phyloP scores from a whole-genome alignment of 2,797 vertebrate species.

The Falco berigora region DNA sequence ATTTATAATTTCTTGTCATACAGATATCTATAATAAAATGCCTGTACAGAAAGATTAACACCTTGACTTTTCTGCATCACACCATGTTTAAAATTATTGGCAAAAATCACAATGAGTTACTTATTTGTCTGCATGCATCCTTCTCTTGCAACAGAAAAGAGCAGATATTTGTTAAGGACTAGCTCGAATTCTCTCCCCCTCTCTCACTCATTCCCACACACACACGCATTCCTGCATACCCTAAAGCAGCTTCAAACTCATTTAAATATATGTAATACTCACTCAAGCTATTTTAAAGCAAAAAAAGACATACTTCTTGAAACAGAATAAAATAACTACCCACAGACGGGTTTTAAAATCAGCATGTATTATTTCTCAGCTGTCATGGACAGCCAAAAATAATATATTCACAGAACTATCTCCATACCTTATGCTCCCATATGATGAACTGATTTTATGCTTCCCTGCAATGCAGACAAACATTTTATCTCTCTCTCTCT shows the following conservation, averaged over 20 bases:
- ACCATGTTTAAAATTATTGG: not conserved
- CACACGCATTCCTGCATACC: not conserved
- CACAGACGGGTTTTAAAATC: slow-evolving; percentile 19
- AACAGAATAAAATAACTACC: slow-evolving; percentile 31
- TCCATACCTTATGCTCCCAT: not conserved
- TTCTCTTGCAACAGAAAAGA: not conserved
- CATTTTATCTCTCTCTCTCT: not conserved
- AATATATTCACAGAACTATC: slow-evolving; percentile 9
- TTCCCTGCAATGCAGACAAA: slow-evolving; percentile 65
- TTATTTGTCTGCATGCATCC: not conserved
- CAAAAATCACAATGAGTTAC: not conserved
- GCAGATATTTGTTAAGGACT: not conserved
- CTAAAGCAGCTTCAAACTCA: not conserved
- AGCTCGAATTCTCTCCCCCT: not conserved
- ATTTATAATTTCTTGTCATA: not conserved
- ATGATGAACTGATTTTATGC: slow-evolving; percentile 41
- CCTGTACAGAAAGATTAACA: not conserved
- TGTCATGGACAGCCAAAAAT: slow-evolving; percentile 9
- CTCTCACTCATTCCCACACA: not conserved
- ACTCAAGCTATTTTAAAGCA: slow-evolving; percentile 23
- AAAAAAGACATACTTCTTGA: not conserved
- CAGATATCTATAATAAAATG: not conserved
- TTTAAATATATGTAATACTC: slow-evolving; percentile 9
- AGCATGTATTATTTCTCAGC: slow-evolving; percentile 9
- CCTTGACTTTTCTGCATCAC: not conserved